These are phyloP conservation scores for Bombyx mori DNA, from an alignment of 1,140 invertebrate species.

Conservation along the genomic window DNA sequence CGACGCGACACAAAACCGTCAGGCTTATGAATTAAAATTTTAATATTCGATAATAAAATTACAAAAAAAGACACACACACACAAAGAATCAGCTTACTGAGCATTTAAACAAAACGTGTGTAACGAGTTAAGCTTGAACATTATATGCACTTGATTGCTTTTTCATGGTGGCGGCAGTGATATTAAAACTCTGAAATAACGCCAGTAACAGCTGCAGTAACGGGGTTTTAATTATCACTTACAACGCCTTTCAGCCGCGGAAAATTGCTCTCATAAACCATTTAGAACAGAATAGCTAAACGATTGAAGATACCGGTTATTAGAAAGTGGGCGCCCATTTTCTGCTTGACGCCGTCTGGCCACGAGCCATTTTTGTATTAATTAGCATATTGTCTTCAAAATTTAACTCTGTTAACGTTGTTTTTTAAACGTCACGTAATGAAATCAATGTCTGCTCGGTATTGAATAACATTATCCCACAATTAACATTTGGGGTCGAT, in stretches of 20 bases:
- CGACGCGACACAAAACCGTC: slow-evolving; percentile 1
- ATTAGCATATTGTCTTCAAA: slow-evolving; percentile 1
- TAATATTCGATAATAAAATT: neutral
- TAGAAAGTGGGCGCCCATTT: slow-evolving; percentile 28
- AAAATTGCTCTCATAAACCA: slow-evolving; percentile 59
- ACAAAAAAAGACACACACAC: no score
- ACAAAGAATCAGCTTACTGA: neutral
- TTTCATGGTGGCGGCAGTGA: slow-evolving; percentile 38
- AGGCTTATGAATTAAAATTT: no score
- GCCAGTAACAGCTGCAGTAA: slow-evolving; percentile 55
- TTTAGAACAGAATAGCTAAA: slow-evolving; percentile 50
- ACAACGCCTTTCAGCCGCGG: slow-evolving; percentile 51
- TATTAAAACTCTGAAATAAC: slow-evolving; percentile 50
- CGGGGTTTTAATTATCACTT: slow-evolving; percentile 62
- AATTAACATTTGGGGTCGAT: slow-evolving; percentile 57
- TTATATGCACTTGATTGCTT: slow-evolving; percentile 30
- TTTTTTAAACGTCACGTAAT: slow-evolving; percentile 30
- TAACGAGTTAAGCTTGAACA: slow-evolving; percentile 14
- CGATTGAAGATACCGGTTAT: slow-evolving; percentile 47
- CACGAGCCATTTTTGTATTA: neutral
- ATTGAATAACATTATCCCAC: slow-evolving; percentile 60
- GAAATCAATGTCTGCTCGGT: slow-evolving; percentile 43
- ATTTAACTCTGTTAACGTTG: slow-evolving; percentile 18
- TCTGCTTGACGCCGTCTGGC: slow-evolving; percentile 7
- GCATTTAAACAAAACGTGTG: neutral